Evolutionary conservation across 2,113 vertebrate genomes (phyloP).

Genomic region (Natator depressus): DNA sequence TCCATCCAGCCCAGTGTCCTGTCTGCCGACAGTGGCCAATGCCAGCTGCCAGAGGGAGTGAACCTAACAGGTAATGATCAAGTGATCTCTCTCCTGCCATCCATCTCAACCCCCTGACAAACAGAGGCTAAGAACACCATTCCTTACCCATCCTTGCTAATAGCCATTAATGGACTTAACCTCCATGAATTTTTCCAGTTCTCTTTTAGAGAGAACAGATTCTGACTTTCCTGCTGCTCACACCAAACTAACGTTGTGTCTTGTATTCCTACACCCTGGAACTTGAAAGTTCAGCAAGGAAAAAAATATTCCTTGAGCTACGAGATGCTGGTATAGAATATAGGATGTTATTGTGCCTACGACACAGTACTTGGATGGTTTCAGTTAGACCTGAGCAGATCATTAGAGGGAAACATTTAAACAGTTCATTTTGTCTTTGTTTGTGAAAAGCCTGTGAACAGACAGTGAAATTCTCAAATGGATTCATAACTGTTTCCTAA

Average conservation of each 20-base stretch:
- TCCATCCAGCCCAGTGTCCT: no score
- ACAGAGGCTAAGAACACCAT: no score
- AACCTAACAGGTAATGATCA: no score
- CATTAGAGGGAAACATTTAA: rapidly evolving
- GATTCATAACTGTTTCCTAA: rapidly evolving
- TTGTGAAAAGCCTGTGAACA: rapidly evolving
- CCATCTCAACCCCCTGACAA: no score
- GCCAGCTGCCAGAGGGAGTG: no score
- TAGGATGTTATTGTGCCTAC: no score
- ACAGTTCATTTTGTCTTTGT: rapidly evolving
- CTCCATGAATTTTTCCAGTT: no score
- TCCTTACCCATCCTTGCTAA: no score
- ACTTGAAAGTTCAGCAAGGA: neutral
- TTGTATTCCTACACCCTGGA: neutral
- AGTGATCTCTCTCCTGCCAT: no score
- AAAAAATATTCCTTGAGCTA: neutral
- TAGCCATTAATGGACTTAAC: no score
- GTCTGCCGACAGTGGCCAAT: no score
- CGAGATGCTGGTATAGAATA: rapidly evolving
- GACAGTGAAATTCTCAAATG: rapidly evolving
- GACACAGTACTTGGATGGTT: neutral
- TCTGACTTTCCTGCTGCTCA: neutral
- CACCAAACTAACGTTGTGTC: neutral
- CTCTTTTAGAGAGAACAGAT: neutral
- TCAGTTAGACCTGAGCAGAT: neutral